Evolutionary conservation across 1,140 invertebrate genomes (phyloP).

Genomic region (Tetragnatha versicolor): DNA sequence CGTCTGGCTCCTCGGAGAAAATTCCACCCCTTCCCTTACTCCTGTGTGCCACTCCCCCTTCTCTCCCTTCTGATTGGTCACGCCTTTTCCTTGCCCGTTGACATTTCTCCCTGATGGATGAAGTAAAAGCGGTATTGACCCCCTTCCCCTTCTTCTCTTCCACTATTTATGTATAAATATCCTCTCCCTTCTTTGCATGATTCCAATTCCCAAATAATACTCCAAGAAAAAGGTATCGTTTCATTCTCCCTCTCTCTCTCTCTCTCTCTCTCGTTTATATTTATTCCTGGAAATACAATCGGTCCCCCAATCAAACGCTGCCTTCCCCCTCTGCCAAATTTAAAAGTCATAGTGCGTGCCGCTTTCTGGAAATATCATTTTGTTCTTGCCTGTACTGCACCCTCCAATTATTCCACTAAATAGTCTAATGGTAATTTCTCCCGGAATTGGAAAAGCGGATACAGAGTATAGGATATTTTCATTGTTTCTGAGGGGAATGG

Average conservation of each 20-base stretch:
- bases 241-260: neutral
- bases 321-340: too few relatives aligned
- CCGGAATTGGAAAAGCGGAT: neutral
- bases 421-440: slow-evolving; percentile 34
- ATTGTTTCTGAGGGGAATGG: slow-evolving; percentile 7
- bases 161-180: slow-evolving; percentile 54
- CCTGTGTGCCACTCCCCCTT: slow-evolving; percentile 7
- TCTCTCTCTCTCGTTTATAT: neutral
- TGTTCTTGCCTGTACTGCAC: neutral
- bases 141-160: slow-evolving; percentile 1
- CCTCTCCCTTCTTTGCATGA: slow-evolving; percentile 45
- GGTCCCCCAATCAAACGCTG: slow-evolving; percentile 15
- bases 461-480: slow-evolving; percentile 35
- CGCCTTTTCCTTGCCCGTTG: slow-evolving; percentile 55
- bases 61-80: slow-evolving; percentile 52
- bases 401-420: neutral
- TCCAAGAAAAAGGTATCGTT: neutral
- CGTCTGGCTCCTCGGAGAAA: slow-evolving; percentile 37
- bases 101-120: slow-evolving; percentile 53
- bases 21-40: slow-evolving; percentile 26
- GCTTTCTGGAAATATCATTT: neutral
- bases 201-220: slow-evolving; percentile 42
- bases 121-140: slow-evolving; percentile 38
- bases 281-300: neutral
- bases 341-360: slow-evolving; percentile 22